phyloP scores from a whole-genome alignment of 2,888 invertebrate species.

The Margaritifera margaritifera region DNA sequence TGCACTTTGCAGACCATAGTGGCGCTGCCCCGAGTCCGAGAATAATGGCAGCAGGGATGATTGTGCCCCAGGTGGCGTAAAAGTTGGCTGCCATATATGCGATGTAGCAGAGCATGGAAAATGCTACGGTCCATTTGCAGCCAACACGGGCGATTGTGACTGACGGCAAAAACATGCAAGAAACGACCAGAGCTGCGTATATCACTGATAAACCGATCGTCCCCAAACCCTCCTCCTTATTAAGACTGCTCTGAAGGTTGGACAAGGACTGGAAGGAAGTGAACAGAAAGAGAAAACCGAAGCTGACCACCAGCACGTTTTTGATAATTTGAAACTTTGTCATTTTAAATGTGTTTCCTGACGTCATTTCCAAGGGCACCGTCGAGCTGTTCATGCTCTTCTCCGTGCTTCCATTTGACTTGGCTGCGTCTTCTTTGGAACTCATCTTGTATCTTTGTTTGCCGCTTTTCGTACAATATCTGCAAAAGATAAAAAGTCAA shows the following conservation, averaged over 20 bases:
- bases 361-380: too few species aligned
- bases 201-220: slow-evolving; percentile 91
- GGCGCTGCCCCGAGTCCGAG: slow-evolving; percentile 96
- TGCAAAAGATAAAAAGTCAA: too few species aligned
- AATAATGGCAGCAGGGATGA: slow-evolving; percentile 84
- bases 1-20: slow-evolving; percentile 99
- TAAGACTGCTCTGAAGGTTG: slow-evolving; percentile 91
- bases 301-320: slow-evolving; percentile 90
- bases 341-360: slow-evolving; percentile 13
- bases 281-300: slow-evolving; percentile 94
- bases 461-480: too few species aligned
- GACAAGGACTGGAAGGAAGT: slow-evolving; percentile 97
- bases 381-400: too few species aligned
- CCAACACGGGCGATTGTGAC: slow-evolving; percentile 78
- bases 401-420: too few species aligned
- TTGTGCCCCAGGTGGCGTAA: slow-evolving; percentile 88
- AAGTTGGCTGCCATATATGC: slow-evolving; percentile 96
- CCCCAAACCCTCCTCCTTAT: slow-evolving; percentile 90
- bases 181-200: slow-evolving; percentile 93
- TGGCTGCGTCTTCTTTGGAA: too few species aligned
- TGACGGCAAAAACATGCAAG: slow-evolving; percentile 88
- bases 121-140: slow-evolving; percentile 95
- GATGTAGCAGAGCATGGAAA: slow-evolving; percentile 93
- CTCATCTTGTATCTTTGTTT: too few species aligned
- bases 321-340: slow-evolving; percentile 81